phyloP scores from a whole-genome alignment of 1,140 invertebrate species.

The Drosophila eugracilis region DNA sequence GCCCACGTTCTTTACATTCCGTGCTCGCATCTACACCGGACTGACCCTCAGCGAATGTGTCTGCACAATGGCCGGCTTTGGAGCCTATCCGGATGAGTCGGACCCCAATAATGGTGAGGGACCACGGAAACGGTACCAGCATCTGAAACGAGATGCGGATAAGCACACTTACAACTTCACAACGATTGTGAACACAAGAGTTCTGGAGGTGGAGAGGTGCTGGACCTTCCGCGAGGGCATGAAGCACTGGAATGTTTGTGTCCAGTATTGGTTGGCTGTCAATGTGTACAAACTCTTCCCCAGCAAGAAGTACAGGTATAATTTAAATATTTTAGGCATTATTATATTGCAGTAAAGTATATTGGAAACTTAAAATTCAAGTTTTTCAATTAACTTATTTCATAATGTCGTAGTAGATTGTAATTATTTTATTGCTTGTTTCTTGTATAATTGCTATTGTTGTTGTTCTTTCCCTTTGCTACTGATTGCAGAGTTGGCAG shows the following conservation, averaged over 20 bases:
- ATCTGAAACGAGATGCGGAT: constrained; percentile 86
- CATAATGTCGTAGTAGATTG: constrained; percentile 16
- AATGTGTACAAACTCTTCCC: constrained; percentile 95
- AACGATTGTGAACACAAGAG: constrained; percentile 93
- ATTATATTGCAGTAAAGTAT: too few species aligned
- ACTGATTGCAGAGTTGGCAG: constrained; percentile 57
- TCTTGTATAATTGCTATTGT: constrained; percentile 15
- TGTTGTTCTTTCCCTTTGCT: constrained; percentile 41
- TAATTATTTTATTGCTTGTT: constrained; percentile 1
- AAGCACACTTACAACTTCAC: constrained; percentile 91
- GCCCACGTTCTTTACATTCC: constrained; percentile 94
- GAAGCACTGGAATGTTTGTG: constrained; percentile 96
- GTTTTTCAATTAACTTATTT: not conserved
- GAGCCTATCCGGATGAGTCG: constrained; percentile 92
- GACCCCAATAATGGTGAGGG: constrained; percentile 92
- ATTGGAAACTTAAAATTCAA: too few species aligned
- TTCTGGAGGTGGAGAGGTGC: constrained; percentile 91
- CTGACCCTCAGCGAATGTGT: constrained; percentile 95
- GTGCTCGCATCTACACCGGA: constrained; percentile 95
- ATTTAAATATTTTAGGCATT: too few species aligned
- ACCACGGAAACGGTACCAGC: constrained; percentile 88
- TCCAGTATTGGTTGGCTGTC: constrained; percentile 97
- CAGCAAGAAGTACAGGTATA: constrained; percentile 86
- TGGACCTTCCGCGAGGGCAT: constrained; percentile 93
- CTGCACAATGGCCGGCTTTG: constrained; percentile 95